Evolutionary conservation across 2,888 invertebrate genomes (phyloP), one percentile per base, ranked within the genome.

Genomic region (Epinotia nisella): DNA sequence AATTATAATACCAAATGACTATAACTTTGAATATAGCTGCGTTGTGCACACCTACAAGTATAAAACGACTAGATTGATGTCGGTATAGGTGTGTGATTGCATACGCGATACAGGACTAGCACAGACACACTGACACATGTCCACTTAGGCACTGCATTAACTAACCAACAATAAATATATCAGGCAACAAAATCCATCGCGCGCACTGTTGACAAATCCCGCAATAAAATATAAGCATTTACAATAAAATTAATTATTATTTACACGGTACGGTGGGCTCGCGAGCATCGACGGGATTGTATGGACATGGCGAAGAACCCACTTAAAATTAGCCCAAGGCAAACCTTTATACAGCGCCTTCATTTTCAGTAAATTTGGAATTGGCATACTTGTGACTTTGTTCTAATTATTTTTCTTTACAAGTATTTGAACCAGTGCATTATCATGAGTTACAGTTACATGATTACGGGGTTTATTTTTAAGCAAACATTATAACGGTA

Each of bases 161-260:
- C 86, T 81, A 88, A 90, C 86, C 85, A 83, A 85, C 90, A 89
- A 93, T 93, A 93, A 93, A 93, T 93, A 93, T 91, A 83, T 89
- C 90, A 85, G 80, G 79, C 87, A 82, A 91, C 92, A 91, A 89
- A 92, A 92, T 91, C 91, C 92, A 92, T 92, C 92, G 90, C 90
- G 87, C 89, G 85, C 89, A 87, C 90, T 93, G 93, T 93, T 93
- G 93, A 93, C 93, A 93, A 93, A 93, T 93, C 93, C 93, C 85
- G 93, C 88, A 93, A 93, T 93, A 93, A 93, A 93, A 93, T 93
- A 93, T 93, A 93, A 93, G 92, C 93, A 93, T 91, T 93, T 92
- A 93, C 93, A 93, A 93, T 93, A 93, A 93, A 92, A 93, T 93
- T 93, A 93, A 93, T 93, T 93, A 93, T 93, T 93, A 93, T 93